These are phyloP conservation scores for Corythoichthys intestinalis DNA, from an alignment of 2,113 vertebrate species.

Conservation along the genomic window DNA sequence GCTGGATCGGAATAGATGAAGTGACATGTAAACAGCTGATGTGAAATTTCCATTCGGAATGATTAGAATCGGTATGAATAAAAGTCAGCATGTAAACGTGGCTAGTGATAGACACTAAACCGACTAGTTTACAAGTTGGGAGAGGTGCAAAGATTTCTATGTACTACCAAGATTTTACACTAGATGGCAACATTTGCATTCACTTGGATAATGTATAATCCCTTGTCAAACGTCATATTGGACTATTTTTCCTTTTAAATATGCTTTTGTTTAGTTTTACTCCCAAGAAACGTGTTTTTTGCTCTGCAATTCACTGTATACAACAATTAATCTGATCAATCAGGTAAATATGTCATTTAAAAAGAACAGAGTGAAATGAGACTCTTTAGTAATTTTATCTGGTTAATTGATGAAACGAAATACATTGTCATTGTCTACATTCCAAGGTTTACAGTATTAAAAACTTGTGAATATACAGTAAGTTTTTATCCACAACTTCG, in stretches of 20 bases:
- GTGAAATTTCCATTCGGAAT: too few species aligned
- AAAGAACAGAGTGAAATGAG: too few species aligned
- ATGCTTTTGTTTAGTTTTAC: background rate
- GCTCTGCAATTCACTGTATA: background rate
- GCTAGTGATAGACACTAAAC: too few species aligned
- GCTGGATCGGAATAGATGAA: too few species aligned
- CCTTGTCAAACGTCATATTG: background rate
- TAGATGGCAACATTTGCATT: constrained; percentile 46
- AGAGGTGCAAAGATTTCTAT: too few species aligned
- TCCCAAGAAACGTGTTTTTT: background rate
- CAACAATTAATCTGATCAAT: background rate
- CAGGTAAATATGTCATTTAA: background rate
- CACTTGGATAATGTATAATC: background rate
- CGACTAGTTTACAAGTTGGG: too few species aligned
- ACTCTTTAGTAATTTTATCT: background rate
- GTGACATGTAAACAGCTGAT: too few species aligned
- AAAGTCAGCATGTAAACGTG: too few species aligned
- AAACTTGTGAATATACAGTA: too few species aligned
- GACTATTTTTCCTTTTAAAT: background rate
- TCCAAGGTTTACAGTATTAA: background rate
- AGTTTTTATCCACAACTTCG: constrained; percentile 20
- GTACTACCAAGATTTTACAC: constrained; percentile 21
- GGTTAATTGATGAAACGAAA: background rate
- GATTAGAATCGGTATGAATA: too few species aligned
- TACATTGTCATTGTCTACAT: background rate